Evolutionary conservation across 2,113 vertebrate species (phyloP).

Genomic region (Chloroceryle aenea): DNA sequence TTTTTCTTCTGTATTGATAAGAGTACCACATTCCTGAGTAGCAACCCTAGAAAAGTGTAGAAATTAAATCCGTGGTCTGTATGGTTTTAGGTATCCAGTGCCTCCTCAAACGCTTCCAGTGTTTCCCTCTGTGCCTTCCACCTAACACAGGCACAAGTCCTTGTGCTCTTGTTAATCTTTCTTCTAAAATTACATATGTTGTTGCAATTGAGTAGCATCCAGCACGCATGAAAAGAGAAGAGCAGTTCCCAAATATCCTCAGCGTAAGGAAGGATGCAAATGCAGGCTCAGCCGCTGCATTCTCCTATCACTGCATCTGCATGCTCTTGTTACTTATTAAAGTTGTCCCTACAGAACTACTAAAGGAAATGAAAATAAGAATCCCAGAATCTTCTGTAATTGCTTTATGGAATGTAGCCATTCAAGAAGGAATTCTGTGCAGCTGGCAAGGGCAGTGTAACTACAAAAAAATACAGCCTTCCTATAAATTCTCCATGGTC

Average conservation of each 20-base stretch:
- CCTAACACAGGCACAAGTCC: neutral
- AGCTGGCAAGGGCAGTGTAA: neutral
- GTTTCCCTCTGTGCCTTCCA: neutral
- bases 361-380: constrained; percentile 12
- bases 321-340: neutral
- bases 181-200: neutral
- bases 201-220: neutral
- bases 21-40: neutral
- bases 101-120: neutral
- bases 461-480: neutral
- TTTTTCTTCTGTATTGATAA: neutral
- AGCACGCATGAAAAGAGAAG: neutral
- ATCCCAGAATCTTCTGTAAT: neutral
- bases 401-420: neutral
- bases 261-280: neutral
- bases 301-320: neutral
- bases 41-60: neutral
- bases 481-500: constrained; percentile 13
- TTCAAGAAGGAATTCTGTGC: constrained; percentile 26
- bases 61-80: neutral
- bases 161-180: neutral
- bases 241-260: neutral
- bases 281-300: neutral
- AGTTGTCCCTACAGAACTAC: neutral
- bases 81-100: neutral